phyloP scores from a whole-genome alignment of 1,140 invertebrate genomes.

The Bombus pyrosoma region DNA sequence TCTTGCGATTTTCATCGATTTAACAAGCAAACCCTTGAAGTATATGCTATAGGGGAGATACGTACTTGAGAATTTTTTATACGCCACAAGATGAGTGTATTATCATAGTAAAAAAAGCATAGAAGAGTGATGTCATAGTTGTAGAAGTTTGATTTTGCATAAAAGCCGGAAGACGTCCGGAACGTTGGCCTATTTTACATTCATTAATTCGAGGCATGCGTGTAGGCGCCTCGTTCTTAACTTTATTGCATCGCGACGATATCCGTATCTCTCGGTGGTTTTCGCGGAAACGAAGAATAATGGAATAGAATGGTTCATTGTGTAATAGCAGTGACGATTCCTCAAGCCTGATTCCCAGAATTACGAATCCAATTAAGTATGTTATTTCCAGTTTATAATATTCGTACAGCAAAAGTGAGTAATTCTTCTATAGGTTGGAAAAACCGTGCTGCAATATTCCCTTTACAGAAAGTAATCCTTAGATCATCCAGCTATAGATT shows the following conservation, averaged over 20 bases:
- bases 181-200: constrained; percentile 35
- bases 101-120: neutral
- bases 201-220: constrained; percentile 27
- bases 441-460: neutral
- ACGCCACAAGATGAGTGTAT: neutral
- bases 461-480: neutral
- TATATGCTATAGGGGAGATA: neutral
- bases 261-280: constrained; percentile 30
- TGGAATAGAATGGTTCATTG: constrained; percentile 58
- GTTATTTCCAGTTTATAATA: constrained; percentile 2
- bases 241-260: constrained; percentile 37
- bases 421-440: neutral
- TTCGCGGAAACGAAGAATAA: constrained; percentile 58
- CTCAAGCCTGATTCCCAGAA: neutral
- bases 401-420: neutral
- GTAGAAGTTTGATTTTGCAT: neutral
- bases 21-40: too few relatives aligned
- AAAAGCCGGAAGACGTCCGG: neutral
- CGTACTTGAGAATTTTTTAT: neutral
- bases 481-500: neutral
- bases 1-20: too few relatives aligned
- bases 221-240: constrained; percentile 32
- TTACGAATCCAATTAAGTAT: neutral
- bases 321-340: constrained; percentile 50
- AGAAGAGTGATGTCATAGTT: neutral